These are phyloP conservation scores for Caranx melampygus DNA, from an alignment of 2,113 vertebrate genomes.

Conservation along the genomic window DNA sequence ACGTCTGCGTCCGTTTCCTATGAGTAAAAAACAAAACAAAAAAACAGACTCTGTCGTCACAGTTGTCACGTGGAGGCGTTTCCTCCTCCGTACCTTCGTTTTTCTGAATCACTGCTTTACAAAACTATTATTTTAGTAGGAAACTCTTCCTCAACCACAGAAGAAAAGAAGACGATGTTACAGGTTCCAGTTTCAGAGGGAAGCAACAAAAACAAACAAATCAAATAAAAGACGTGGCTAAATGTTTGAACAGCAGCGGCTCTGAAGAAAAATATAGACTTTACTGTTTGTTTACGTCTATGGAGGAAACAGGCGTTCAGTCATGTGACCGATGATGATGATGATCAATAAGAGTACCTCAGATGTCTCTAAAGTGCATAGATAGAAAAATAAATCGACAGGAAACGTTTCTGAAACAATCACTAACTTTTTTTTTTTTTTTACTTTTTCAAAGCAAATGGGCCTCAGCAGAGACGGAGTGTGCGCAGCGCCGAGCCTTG, in stretches of 20 bases:
- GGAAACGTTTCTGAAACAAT: constrained; percentile 25
- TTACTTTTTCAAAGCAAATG: no score
- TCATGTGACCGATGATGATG: not conserved
- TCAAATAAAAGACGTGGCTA: not conserved
- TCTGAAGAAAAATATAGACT: constrained; percentile 41
- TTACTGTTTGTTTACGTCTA: constrained; percentile 15
- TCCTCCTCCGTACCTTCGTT: constrained; percentile 51
- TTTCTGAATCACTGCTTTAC: constrained; percentile 30
- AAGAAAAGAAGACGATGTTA: constrained; percentile 1
- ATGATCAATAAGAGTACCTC: constrained; percentile 52
- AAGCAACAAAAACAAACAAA: constrained; percentile 12
- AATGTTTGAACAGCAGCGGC: constrained; percentile 30
- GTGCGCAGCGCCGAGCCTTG: no score
- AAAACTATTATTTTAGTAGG: constrained; percentile 47
- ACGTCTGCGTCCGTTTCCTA: constrained; percentile 67
- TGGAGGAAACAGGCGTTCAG: not conserved
- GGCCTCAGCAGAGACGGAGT: no score
- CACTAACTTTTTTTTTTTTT: no score
- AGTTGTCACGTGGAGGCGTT: constrained; percentile 50
- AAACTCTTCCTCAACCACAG: constrained; percentile 27
- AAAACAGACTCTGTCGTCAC: constrained; percentile 20
- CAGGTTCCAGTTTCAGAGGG: constrained; percentile 40
- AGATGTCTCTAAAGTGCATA: constrained; percentile 79
- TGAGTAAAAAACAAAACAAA: constrained; percentile 68
- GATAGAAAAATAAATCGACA: constrained; percentile 44